Evolutionary conservation across 2,888 invertebrate species (phyloP).

Genomic region (Tiliacea aurago): DNA sequence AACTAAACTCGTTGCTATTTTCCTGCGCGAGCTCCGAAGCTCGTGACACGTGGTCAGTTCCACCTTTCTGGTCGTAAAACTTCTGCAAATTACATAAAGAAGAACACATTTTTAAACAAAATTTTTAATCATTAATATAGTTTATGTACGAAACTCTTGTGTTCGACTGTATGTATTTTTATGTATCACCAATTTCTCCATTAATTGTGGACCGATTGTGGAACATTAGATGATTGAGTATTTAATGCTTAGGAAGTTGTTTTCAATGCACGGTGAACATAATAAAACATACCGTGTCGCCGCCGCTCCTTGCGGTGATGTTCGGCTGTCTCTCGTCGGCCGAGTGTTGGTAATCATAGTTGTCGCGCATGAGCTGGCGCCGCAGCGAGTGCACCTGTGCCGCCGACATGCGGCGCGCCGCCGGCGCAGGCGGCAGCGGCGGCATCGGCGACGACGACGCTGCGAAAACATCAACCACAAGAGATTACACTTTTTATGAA

Average conservation of each 20-base stretch:
- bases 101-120: neutral
- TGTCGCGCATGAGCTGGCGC: conserved; percentile 74
- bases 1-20: neutral
- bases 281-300: conserved; percentile 1
- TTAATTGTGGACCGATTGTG: no score
- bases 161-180: no score
- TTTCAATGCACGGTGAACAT: no score
- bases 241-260: no score
- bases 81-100: conserved; percentile 12
- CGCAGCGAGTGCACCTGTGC: conserved; percentile 64
- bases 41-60: neutral
- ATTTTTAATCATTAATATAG: no score
- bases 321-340: neutral
- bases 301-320: neutral
- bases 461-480: neutral
- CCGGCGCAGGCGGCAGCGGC: neutral
- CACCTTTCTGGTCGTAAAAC: conserved; percentile 21
- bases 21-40: neutral
- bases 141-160: no score
- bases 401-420: conserved; percentile 4
- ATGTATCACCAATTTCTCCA: no score
- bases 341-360: conserved; percentile 75
- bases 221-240: no score
- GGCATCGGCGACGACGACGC: neutral
- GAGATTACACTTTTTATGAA: no score